Percentiles rank a stretch among this genome's conserved stretches.
Evolutionary conservation across 2,113 vertebrate species (phyloP).

Genomic region (Rhineura floridana): DNA sequence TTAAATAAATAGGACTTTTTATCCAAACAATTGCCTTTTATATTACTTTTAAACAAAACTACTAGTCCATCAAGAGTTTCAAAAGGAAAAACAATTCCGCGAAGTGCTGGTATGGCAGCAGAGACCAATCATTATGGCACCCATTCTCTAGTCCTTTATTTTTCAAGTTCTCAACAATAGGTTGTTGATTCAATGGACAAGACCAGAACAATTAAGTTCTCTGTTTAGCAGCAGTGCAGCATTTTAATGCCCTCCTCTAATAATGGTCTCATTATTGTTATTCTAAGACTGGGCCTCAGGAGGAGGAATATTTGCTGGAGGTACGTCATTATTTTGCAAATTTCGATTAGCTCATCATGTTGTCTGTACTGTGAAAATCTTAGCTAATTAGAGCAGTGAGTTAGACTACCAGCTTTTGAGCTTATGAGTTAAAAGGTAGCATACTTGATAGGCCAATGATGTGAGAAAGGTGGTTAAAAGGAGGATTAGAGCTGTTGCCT

Average conservation of each 20-base stretch:
- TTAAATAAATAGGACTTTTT: slow-evolving; percentile 85
- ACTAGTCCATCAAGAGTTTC: slow-evolving; percentile 92
- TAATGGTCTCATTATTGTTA: slow-evolving; percentile 99
- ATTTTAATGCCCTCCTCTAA: slow-evolving; percentile 94
- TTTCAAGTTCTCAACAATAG: slow-evolving; percentile 97
- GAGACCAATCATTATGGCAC: slow-evolving; percentile 95
- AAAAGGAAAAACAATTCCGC: slow-evolving; percentile 89
- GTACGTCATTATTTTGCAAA: slow-evolving; percentile 97
- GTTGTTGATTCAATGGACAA: slow-evolving; percentile 99
- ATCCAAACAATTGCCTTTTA: slow-evolving; percentile 92
- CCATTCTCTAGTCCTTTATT: slow-evolving; percentile 91
- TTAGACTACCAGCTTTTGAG: slow-evolving; percentile 85
- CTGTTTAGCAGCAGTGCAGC: slow-evolving; percentile 93
- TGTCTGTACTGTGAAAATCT: slow-evolving; percentile 93
- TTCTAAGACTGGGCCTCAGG: slow-evolving; percentile 91
- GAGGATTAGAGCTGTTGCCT: slow-evolving; percentile 98
- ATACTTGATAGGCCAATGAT: slow-evolving; percentile 92
- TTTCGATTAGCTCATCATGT: slow-evolving; percentile 98
- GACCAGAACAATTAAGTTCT: slow-evolving; percentile 95
- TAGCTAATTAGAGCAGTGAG: slow-evolving; percentile 93
- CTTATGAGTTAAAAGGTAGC: slow-evolving; percentile 96
- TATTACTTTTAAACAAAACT: slow-evolving; percentile 89
- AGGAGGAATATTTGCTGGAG: slow-evolving; percentile 90
- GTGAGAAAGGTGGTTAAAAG: slow-evolving; percentile 95
- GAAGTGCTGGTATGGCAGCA: slow-evolving; percentile 87